A percentile compares a stretch with the other conserved stretches of the same genome.
These are phyloP conservation scores for Porites rus DNA, from an alignment of 92 coral and sea anemone genomes.

Conservation along the genomic window DNA sequence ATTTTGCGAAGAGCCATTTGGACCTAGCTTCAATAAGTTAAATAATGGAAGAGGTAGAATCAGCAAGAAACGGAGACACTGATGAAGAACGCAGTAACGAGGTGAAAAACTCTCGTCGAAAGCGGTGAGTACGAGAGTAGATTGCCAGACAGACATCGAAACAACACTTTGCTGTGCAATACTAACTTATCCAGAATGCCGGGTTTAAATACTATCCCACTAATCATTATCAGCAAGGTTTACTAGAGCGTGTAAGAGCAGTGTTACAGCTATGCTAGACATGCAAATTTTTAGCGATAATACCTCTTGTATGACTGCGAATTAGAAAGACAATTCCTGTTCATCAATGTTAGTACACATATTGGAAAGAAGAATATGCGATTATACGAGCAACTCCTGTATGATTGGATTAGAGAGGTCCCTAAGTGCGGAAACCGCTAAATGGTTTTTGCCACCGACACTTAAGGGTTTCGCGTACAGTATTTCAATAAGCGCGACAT, in stretches of 20 bases:
- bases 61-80: constrained; percentile 9
- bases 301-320: constrained; percentile 10
- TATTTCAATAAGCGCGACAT: neutral
- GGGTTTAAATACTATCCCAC: too few relatives aligned
- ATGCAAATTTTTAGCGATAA: neutral
- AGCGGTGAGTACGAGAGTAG: constrained; percentile 18
- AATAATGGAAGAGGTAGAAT: constrained; percentile 26
- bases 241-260: neutral
- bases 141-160: constrained; percentile 4
- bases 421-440: neutral
- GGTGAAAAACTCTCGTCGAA: constrained; percentile 15
- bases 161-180: too few relatives aligned
- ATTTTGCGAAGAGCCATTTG: neutral
- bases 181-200: neutral
- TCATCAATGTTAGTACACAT: constrained; percentile 6
- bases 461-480: too few relatives aligned
- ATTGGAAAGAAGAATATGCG: constrained; percentile 10
- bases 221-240: neutral
- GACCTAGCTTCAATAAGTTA: neutral
- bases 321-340: constrained; percentile 15
- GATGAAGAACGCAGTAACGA: constrained; percentile 11
- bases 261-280: neutral
- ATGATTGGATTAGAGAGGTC: constrained; percentile 9
- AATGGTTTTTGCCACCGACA: neutral
- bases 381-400: constrained; percentile 2